Base-by-base conservation (phyloP, 2,888 invertebrate genomes). In the Cephus runcator region DNA sequence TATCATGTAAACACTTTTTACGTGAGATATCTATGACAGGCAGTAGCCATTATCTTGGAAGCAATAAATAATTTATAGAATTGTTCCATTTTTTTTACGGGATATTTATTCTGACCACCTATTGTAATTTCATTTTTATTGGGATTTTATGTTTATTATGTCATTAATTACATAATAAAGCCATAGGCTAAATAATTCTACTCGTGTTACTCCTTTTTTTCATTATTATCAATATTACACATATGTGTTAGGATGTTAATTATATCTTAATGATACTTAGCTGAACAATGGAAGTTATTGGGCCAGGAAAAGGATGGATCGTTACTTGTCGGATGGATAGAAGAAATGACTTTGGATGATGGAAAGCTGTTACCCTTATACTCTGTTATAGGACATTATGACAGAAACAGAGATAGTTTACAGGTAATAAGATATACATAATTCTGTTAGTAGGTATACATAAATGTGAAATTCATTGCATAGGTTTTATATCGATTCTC, bases 251-350 rank as follows among this genome's bases (percentile, higher is more conserved):
- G 12, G 11, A 30, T 69, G 6, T 31, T 15, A 69, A 33, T 69
- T 33, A 30, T 30, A 31, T 3, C 69, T 30, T 33, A 69, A 33
- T 30, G 30, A 31, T 33, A 73, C 2, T 34, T 93, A 88, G 95
- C 95, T 1, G 94, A 94, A 83, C 96, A 96, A 92, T 96, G 96
- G 96, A 94, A 96, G 79, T 92, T 97, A 77, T 91, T 97, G 82
- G 96, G 97, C 0, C 96, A 97, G 91, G 97, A 97, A 88, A 95
- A 95, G 90, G 95, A 96, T 90, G 96, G 96, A 3, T 94, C 94
- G 0, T 93, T 96, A 87, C 90, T 97, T 36, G 93, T 96, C 56
- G 94, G 95, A 35, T 97, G 96, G 96, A 91, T 92, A 80, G 91
- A 91, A 80, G 90, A 89, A 85, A 80, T 73, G 36, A 34, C 80